Base-by-base conservation (phyloP, 2,888 invertebrate species). In the Metallyticus violacea region DNA sequence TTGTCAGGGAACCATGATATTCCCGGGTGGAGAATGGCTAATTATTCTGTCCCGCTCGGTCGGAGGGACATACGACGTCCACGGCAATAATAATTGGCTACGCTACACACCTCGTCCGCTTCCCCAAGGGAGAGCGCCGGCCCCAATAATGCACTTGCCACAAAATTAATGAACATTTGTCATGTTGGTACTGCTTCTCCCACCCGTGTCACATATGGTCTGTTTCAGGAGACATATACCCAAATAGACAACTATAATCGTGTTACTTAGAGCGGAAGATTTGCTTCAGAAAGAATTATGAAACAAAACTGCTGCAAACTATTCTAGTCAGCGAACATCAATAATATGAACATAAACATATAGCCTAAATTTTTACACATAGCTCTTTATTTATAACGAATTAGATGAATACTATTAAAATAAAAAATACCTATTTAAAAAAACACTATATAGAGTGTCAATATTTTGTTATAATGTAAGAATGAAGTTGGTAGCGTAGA, bases 91-190 rank as follows among this genome's bases (percentile, higher is more conserved):
- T 83, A 83, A 83, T 83, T 83, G 83, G 83, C 83, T 83, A 83
- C 83, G 76, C 27, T 77, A 28, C 27, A 82, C 81, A 81, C 80
- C n/a, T 80, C 80, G 29, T 25, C 81, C 81, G 81, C 25, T 77
- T 77, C 83, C 83, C 77, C 77, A 25, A 29, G 83, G 81, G 77
- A 77, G 77, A 29, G 76, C 28, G 22, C 27, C 26, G 83, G 28
- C 22, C n/a, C 83, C 77, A 83, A 83, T 83, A 83, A 83, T 83
- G 83, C 83, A 83, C 77, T 83, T 83, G 77, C 83, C 83, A 83
- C 83, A 28, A 83, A 83, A 83, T 83, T 83, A 83, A 83, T 83
- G 83, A 77, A 83, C 83, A 83, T 83, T 83, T 83, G 83, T 83
- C 83, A 83, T 83, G 76, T 77, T 77, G 40, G 40, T 4, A 62